phyloP scores from a whole-genome alignment of 2,113 vertebrate genomes.

The Myrmophylax atrothorax region DNA sequence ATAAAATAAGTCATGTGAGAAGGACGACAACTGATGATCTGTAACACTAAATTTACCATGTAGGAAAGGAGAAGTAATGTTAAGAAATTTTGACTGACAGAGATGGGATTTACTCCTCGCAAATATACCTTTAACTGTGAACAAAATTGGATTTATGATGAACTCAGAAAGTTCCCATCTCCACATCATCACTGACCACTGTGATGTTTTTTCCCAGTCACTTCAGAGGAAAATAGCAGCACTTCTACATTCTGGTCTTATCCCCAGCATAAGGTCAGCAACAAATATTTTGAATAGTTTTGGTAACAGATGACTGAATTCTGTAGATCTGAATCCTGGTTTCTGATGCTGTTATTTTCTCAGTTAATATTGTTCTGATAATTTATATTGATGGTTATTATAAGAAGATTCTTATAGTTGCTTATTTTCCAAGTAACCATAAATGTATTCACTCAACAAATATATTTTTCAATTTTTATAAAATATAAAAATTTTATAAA shows the following conservation, averaged over 20 bases:
- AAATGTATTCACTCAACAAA: neutral
- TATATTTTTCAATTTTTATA: neutral
- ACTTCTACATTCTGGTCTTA: neutral
- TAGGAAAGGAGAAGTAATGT: neutral
- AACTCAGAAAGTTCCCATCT: neutral
- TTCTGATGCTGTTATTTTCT: neutral
- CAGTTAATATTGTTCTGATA: neutral
- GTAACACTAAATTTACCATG: rapidly evolving
- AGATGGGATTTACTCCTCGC: neutral
- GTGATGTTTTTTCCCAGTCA: rapidly evolving
- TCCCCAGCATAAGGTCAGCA: neutral
- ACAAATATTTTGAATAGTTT: neutral
- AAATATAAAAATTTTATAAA: neutral
- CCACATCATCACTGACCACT: rapidly evolving
- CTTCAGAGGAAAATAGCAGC: neutral
- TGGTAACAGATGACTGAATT: neutral
- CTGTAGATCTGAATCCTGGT: neutral
- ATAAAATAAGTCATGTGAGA: neutral
- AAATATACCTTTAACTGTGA: neutral
- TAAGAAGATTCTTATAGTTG: neutral
- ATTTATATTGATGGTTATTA: neutral
- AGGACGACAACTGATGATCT: neutral
- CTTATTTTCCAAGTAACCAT: neutral
- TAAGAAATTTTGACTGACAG: neutral
- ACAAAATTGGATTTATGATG: neutral